phyloP scores from a whole-genome alignment of 2,113 vertebrate genomes.

The Trogon surrucura region DNA sequence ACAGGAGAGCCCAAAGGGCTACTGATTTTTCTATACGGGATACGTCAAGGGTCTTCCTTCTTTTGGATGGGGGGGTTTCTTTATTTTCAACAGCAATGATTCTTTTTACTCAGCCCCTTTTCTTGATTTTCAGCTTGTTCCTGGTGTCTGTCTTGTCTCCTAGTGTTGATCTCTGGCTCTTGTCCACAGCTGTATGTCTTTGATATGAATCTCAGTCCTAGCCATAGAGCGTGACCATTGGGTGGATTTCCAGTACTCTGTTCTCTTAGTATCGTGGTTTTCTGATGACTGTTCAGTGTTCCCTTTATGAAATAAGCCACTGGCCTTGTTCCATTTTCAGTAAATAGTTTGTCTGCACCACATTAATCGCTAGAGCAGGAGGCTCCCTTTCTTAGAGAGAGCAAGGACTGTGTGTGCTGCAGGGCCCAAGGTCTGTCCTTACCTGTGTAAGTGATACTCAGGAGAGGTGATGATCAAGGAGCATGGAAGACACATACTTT shows the following conservation, averaged over 20 bases:
- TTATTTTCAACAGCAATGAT: not conserved
- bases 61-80: not conserved
- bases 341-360: not conserved
- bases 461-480: not conserved
- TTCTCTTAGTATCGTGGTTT: not conserved
- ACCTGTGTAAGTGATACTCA: not conserved
- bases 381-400: not conserved
- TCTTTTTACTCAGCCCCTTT: not conserved
- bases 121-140: not conserved
- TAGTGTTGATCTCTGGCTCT: not conserved
- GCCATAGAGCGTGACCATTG: not conserved
- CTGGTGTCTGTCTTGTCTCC: not conserved
- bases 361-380: not conserved
- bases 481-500: not conserved
- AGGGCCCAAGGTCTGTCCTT: not conserved
- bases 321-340: not conserved
- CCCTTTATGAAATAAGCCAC: conserved; percentile 33
- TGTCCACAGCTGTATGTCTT: not conserved
- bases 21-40: not conserved
- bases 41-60: not conserved
- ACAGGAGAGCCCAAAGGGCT: not conserved
- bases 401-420: not conserved
- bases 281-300: conserved; percentile 29
- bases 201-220: not conserved
- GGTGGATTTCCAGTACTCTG: not conserved